Percentiles rank a stretch among this genome's conserved stretches.
These are phyloP conservation scores for Heliconius cydno DNA, from an alignment of 2,888 invertebrate genomes.

Conservation along the genomic window DNA sequence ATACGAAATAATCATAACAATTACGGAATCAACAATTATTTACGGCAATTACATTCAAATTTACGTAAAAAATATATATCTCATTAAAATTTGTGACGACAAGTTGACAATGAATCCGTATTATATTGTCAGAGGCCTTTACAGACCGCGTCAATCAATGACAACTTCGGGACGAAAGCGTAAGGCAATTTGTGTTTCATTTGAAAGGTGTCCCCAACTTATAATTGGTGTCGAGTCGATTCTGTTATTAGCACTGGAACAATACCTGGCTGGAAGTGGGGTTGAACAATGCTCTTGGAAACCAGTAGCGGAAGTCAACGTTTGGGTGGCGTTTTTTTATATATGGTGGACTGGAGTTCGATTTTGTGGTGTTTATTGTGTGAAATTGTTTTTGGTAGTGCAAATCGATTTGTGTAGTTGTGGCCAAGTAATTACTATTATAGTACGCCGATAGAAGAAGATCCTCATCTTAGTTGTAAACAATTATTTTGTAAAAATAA, in stretches of 20 bases:
- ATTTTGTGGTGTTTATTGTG: not conserved
- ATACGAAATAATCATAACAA: not conserved
- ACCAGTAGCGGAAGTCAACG: not conserved
- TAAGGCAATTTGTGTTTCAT: constrained; percentile 51
- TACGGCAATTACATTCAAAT: constrained; percentile 17
- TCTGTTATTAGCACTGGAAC: constrained; percentile 51
- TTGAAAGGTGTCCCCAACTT: constrained; percentile 54
- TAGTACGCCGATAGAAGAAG: too few species aligned
- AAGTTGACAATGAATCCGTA: constrained; percentile 33
- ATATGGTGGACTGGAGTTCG: not conserved
- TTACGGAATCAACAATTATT: constrained; percentile 12
- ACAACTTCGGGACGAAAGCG: constrained; percentile 44
- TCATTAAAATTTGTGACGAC: constrained; percentile 25
- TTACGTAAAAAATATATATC: constrained; percentile 16
- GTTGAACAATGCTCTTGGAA: constrained; percentile 47
- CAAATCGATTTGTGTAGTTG: too few species aligned
- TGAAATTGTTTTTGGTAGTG: not conserved
- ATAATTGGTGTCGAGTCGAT: constrained; percentile 67
- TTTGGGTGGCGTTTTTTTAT: constrained; percentile 3
- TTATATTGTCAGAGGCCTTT: constrained; percentile 47
- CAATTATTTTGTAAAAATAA: too few species aligned
- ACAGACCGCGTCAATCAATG: constrained; percentile 51
- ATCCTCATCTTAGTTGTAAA: too few species aligned
- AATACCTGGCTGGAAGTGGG: constrained; percentile 50
- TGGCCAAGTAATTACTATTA: too few species aligned